A percentile compares a stretch with the other conserved stretches of the same genome.
These are phyloP conservation scores for Narcine bancroftii DNA, from an alignment of 2,113 vertebrate species.

Conservation along the genomic window DNA sequence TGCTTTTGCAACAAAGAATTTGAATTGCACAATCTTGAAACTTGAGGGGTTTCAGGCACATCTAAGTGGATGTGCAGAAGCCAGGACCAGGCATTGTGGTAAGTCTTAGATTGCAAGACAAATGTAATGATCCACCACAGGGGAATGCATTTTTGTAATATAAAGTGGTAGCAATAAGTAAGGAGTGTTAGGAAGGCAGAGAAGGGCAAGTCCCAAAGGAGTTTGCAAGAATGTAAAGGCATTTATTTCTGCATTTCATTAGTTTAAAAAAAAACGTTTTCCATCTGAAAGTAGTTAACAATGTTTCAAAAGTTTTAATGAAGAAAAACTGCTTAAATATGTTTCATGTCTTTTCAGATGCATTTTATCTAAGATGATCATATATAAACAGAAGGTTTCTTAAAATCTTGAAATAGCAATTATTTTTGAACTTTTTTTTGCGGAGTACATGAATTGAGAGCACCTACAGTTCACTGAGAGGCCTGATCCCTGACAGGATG, in stretches of 20 bases:
- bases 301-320: not conserved
- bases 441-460: not conserved
- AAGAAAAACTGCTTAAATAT: not conserved
- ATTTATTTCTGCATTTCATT: not conserved
- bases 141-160: conserved; percentile 26
- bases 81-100: conserved; percentile 39
- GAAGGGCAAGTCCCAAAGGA: not conserved
- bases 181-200: conserved; percentile 19
- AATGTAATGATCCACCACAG: conserved; percentile 40
- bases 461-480: not conserved
- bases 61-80: conserved; percentile 41
- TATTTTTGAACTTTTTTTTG: not conserved
- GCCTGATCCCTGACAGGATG: too few relatives aligned
- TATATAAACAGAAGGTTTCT: not conserved
- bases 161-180: not conserved
- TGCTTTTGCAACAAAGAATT: conserved; percentile 44
- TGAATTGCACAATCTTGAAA: conserved; percentile 46
- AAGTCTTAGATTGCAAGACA: conserved; percentile 37
- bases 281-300: conserved; percentile 6
- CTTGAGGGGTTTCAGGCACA: conserved; percentile 42
- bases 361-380: not conserved
- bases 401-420: not conserved
- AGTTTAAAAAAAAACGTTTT: not conserved
- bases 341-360: not conserved
- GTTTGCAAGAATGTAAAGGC: not conserved